Base-by-base conservation (phyloP, 1,140 invertebrate species). In the Drosophila navojoa region DNA sequence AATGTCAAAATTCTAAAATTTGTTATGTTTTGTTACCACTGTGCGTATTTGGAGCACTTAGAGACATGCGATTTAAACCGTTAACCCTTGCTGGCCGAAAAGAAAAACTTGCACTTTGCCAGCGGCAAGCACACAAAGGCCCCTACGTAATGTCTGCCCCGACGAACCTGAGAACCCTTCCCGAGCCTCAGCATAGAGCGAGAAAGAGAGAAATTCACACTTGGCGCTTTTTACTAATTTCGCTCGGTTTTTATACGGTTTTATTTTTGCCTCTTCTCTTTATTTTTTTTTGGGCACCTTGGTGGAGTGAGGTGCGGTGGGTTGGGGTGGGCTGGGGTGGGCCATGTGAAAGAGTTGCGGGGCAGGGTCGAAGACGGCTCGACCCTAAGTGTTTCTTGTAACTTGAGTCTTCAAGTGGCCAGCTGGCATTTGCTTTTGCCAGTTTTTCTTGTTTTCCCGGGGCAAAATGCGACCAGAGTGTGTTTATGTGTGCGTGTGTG, bases 361-460 rank as follows among this genome's bases (percentile, higher is more conserved):
- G 40, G 55, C 54, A 50, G 58, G 81, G 69, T 68, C 69, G 84
- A 69, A 62, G 69, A 68, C 70, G 73, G 73, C 70, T 66, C 70
- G 76, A 76, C 81, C 57, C 85, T 80, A 89, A 89, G 84, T 89
- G 84, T 90, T 89, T 89, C 85, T 78, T 89, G 84, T 89, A 90
- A 89, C 84, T 89, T 85, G 84, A 90, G 85, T 85, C 77, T 80
- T 90, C 77, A 85, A 89, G 84, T 89, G 84, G 70, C 77, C 77
- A 84, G 79, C 79, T 85, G 81, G 81, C 81, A 81, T 86, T 85
- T 78, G 71, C 79, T 80, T 87, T 82, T 81, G 79, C 79, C 79
- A 79, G 75, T 81, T 78, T 87, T 76, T 73, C 54, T 84, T 61
- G 50, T 79, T 80, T 77, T 78, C 75, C 59, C 55, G 44, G 15